phyloP scores from a whole-genome alignment of 1,140 invertebrate species.

The Oryctes rhinoceros region DNA sequence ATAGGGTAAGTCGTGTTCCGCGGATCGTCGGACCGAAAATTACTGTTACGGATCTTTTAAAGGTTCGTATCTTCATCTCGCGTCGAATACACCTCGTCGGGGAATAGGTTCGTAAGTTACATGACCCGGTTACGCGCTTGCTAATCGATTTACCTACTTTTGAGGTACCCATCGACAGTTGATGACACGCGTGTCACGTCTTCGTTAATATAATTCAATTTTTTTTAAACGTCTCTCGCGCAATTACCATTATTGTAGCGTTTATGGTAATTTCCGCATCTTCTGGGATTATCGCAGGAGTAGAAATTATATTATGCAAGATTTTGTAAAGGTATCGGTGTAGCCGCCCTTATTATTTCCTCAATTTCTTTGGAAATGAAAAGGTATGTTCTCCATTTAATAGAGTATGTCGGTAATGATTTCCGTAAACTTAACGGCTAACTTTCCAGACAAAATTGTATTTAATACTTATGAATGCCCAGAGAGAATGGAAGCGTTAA shows the following conservation, averaged over 20 bases:
- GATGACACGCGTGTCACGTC: background rate
- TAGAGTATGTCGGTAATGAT: no score
- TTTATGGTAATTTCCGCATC: no score
- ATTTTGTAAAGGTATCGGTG: background rate
- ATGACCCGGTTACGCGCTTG: constrained; percentile 12
- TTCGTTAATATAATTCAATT: background rate
- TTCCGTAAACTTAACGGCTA: no score
- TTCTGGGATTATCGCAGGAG: background rate
- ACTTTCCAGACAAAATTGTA: no score
- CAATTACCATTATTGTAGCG: no score
- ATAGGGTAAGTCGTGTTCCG: background rate
- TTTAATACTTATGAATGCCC: no score
- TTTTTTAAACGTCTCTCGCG: background rate
- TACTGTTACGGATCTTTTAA: background rate
- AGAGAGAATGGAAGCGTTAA: no score
- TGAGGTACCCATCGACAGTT: background rate
- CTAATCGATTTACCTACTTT: constrained; percentile 12
- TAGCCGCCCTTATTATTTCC: no score
- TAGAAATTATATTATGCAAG: background rate
- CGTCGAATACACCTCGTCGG: constrained; percentile 7
- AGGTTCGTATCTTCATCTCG: constrained; percentile 3
- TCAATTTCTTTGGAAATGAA: no score
- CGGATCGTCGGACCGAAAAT: background rate
- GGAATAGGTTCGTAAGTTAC: background rate
- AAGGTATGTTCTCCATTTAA: no score